Base-by-base conservation (phyloP, 2,888 invertebrate species). In the Anarsia innoxiella region DNA sequence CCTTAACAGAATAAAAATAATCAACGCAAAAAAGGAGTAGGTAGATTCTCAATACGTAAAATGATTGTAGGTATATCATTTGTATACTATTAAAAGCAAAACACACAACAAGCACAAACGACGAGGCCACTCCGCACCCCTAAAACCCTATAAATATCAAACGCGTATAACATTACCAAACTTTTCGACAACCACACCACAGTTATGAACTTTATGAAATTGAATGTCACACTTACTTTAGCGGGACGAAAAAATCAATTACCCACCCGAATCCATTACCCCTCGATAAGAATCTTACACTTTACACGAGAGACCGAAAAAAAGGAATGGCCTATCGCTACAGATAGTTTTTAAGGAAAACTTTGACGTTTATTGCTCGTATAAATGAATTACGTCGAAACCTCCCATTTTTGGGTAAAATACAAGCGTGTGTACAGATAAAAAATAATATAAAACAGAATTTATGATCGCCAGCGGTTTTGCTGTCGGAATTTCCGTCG, bases 361-460 rank as follows among this genome's bases (percentile, higher is more conserved):
- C 53, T 63, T 63, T 46, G 66, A 73, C 74, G 41, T 65, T 74
- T 69, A 76, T 67, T 59, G 67, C 53, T 50, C 54, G 56, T 70
- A 66, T 68, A 72, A 53, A 66, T 68, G 76, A 78, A 52, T 71
- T 66, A 77, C 58, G 49, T 54, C 40, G 42, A 37, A 49, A 53
- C 53, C 49, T 56, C 56, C 66, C 65, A 60, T 73, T 74, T 25
- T 61, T 51, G 51, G 60, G 48, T 53, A 56, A 52, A 56, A 54
- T 55, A 55, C 49, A 53, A 56, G 53, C 54, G 48, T 43, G 42
- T 39, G 41, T 44, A 44, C 40, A 46, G 46, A 49, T 47, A 51
- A 44, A 48, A 47, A 58, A 42, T 42, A 46, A 37, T 41, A 34
- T 45, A 42, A 45, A 45, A 45, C 15, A 26, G 15, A 11, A 40